Evolutionary conservation across 2,888 invertebrate genomes (phyloP).

Genomic region (Dyspetes luteomarginatus): DNA sequence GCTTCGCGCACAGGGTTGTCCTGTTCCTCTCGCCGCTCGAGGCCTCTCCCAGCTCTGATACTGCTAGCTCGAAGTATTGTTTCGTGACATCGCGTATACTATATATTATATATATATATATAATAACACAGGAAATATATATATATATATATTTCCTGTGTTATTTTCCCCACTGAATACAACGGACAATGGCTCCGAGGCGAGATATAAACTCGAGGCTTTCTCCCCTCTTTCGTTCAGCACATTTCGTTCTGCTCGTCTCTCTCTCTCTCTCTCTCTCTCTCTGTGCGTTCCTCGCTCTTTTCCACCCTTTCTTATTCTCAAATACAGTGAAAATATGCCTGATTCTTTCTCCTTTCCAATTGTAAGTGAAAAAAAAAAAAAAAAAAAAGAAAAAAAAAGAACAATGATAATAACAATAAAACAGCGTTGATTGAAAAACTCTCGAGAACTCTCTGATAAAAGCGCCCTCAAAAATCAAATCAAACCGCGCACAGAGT

Average conservation of each 20-base stretch:
- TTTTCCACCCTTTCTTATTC: slow-evolving; percentile 29
- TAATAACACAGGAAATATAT: background rate
- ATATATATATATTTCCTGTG: slow-evolving; percentile 44
- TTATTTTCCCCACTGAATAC: slow-evolving; percentile 56
- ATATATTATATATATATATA: slow-evolving; percentile 10
- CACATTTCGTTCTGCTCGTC: background rate
- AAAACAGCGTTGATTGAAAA: slow-evolving; percentile 38
- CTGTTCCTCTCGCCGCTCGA: slow-evolving; percentile 56
- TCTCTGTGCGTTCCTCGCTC: background rate
- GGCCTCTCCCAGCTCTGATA: slow-evolving; percentile 42
- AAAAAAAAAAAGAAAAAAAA: background rate
- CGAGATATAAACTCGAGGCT: slow-evolving; percentile 60
- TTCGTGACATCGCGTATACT: slow-evolving; percentile 62
- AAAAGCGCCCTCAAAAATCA: slow-evolving; percentile 13
- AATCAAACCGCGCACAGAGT: background rate
- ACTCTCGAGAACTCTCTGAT: slow-evolving; percentile 12
- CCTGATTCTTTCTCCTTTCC: slow-evolving; percentile 16
- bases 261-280: background rate
- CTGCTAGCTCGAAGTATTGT: slow-evolving; percentile 63
- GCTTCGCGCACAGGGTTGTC: slow-evolving; percentile 29
- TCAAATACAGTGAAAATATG: slow-evolving; percentile 31
- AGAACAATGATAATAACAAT: slow-evolving; percentile 12
- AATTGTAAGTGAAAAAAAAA: slow-evolving; percentile 20
- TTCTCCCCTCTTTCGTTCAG: slow-evolving; percentile 17
- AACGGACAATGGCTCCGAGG: slow-evolving; percentile 64